phyloP scores from a whole-genome alignment of 1,140 invertebrate species.

The Mylabris phalerata region DNA sequence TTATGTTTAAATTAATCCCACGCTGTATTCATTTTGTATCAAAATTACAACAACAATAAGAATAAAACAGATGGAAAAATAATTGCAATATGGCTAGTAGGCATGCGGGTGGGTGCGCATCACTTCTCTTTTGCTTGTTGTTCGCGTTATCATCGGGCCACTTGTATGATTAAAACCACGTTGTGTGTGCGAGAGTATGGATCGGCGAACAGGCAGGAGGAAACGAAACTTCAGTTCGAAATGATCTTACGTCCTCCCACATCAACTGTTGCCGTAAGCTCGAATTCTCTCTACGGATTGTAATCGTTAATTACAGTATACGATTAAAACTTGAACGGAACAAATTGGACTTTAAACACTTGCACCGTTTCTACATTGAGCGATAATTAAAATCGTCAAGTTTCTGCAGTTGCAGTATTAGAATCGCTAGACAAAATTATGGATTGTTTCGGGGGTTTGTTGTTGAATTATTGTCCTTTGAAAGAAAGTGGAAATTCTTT shows the following conservation, averaged over 20 bases:
- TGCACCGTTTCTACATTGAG: no score
- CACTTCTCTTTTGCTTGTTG: constrained; percentile 1
- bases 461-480: no score
- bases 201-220: no score
- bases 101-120: neutral
- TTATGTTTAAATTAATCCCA: constrained; percentile 14
- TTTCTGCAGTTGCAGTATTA: no score
- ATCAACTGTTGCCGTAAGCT: neutral
- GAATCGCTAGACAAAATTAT: no score
- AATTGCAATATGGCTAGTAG: neutral
- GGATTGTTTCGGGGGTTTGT: no score
- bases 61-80: neutral
- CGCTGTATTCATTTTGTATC: neutral
- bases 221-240: no score
- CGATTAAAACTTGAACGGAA: constrained; percentile 11
- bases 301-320: constrained; percentile 11
- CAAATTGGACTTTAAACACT: constrained; percentile 16
- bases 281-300: neutral
- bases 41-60: no score
- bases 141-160: neutral
- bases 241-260: constrained; percentile 1
- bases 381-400: no score
- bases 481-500: no score
- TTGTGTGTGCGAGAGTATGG: no score
- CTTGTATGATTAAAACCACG: neutral